These are phyloP conservation scores for Melanocharis versteri DNA, from an alignment of 2,113 vertebrate genomes.

Conservation along the genomic window DNA sequence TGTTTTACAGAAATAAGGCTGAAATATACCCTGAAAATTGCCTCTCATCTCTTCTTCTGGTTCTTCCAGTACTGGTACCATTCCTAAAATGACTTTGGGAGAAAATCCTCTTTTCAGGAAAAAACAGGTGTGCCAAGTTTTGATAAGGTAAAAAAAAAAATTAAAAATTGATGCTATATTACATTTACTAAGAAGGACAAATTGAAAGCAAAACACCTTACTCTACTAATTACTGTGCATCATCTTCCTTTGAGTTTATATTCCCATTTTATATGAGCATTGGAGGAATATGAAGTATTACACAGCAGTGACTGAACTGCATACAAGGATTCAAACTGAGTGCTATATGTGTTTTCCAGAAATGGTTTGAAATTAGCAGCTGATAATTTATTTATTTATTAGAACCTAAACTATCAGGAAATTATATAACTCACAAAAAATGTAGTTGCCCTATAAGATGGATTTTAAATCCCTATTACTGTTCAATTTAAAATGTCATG, in stretches of 20 bases:
- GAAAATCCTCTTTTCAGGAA: constrained; percentile 34
- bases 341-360: not conserved
- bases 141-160: not conserved
- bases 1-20: not conserved
- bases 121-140: constrained; percentile 2
- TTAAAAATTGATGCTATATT: too few relatives aligned
- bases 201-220: constrained; percentile 27
- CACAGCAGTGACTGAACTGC: constrained; percentile 13
- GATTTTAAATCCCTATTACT: not conserved
- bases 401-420: not conserved
- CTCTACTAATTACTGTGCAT: constrained; percentile 47
- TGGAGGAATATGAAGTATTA: not conserved
- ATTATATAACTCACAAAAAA: not conserved
- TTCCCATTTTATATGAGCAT: not conserved
- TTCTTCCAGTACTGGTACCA: not conserved
- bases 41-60: not conserved
- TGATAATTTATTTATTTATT: not conserved
- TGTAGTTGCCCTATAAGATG: not conserved
- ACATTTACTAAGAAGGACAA: constrained; percentile 9
- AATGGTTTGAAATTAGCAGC: not conserved
- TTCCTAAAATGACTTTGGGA: constrained; percentile 7
- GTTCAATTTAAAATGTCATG: not conserved
- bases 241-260: constrained; percentile 42
- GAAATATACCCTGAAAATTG: not conserved
- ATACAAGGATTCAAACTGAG: too few relatives aligned